Conservation (phyloP, 2,888 invertebrate species). For the Minunthozetes semirufus region DNA sequence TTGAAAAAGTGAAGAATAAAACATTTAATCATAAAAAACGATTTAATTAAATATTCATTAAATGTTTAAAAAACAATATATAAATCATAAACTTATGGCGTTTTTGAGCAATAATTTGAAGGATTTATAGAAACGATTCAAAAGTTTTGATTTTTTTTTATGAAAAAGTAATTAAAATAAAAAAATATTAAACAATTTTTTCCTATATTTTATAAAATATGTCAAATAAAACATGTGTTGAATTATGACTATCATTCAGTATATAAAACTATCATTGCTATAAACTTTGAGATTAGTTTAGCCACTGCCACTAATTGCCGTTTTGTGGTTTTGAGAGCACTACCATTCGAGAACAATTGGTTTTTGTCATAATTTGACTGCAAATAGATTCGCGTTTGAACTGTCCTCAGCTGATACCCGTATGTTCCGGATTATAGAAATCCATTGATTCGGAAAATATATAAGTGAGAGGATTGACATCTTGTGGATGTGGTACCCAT, state of each 20-base stretch:
- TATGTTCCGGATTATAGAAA: slow-evolving; percentile 13
- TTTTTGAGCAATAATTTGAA: background rate
- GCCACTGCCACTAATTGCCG: too few relatives aligned
- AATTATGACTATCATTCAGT: too few relatives aligned
- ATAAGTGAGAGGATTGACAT: slow-evolving; percentile 25
- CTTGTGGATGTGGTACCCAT: background rate
- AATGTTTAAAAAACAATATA: background rate
- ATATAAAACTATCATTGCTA: too few relatives aligned
- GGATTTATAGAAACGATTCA: background rate
- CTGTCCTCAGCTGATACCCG: slow-evolving; percentile 13
- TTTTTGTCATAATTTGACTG: too few relatives aligned
- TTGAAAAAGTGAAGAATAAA: too few relatives aligned
- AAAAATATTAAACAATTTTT: background rate
- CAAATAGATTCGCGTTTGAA: too few relatives aligned
- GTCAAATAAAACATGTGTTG: background rate
- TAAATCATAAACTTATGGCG: background rate
- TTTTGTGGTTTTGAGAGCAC: too few relatives aligned
- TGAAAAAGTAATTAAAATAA: background rate
- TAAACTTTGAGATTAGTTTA: too few relatives aligned
- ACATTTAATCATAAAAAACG: background rate
- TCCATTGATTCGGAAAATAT: slow-evolving; percentile 15
- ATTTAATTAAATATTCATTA: background rate
- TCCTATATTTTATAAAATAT: background rate
- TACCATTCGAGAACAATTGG: too few relatives aligned
- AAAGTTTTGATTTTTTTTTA: background rate